Conservation (phyloP, 2,888 invertebrate species). For the Eupithecia insigniata region DNA sequence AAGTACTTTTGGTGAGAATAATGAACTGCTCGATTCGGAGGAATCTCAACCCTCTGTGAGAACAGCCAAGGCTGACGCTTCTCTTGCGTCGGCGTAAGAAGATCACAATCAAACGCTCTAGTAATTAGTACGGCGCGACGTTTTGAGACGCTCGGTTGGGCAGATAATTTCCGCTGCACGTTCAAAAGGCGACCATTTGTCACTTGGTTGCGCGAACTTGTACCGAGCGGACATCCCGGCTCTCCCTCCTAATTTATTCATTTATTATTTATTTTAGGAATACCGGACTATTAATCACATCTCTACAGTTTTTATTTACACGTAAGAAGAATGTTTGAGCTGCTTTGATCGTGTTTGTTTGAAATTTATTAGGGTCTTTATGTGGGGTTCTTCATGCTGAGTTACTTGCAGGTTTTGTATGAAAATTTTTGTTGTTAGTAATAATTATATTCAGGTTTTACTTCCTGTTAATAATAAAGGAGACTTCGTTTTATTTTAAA, state of each 20-base stretch:
- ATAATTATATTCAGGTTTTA: slow-evolving; percentile 30
- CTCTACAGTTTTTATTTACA: slow-evolving; percentile 81
- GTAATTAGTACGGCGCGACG: slow-evolving; percentile 80
- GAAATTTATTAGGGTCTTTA: slow-evolving; percentile 70
- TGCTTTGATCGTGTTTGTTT: slow-evolving; percentile 76
- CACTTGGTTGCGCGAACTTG: slow-evolving; percentile 79
- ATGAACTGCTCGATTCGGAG: slow-evolving; percentile 54
- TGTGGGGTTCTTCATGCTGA: slow-evolving; percentile 54
- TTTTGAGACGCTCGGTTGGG: slow-evolving; percentile 79
- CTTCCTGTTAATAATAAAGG: slow-evolving; percentile 41
- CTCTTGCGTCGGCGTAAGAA: slow-evolving; percentile 49
- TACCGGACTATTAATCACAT: slow-evolving; percentile 82
- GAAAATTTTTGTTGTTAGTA: slow-evolving; percentile 42
- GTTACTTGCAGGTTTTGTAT: slow-evolving; percentile 49
- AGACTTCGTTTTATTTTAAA: neutral
- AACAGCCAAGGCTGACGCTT: slow-evolving; percentile 56
- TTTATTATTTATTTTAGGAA: slow-evolving; percentile 84
- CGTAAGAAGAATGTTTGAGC: slow-evolving; percentile 66
- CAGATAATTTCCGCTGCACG: slow-evolving; percentile 83
- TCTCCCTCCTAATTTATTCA: slow-evolving; percentile 80
- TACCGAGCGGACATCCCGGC: slow-evolving; percentile 74
- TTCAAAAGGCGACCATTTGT: slow-evolving; percentile 83
- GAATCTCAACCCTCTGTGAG: slow-evolving; percentile 55
- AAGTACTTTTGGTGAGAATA: slow-evolving; percentile 81
- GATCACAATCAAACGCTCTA: slow-evolving; percentile 82